A percentile compares a stretch with the other conserved stretches of the same genome.
These are phyloP conservation scores for Dicycla oo DNA, from an alignment of 2,888 invertebrate species.

Conservation along the genomic window DNA sequence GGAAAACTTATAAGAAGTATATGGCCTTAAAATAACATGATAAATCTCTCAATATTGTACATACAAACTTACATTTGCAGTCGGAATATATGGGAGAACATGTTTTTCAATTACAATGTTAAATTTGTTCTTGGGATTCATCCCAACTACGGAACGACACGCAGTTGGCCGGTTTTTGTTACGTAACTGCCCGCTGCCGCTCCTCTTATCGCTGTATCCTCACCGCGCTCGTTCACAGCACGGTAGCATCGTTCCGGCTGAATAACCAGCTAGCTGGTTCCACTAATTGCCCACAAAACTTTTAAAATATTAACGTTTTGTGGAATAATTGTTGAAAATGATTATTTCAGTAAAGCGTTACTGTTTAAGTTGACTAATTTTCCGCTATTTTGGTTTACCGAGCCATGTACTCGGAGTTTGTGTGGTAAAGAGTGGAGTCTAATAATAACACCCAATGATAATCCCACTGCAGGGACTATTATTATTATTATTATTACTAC, in stretches of 20 bases:
- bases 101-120: too few species aligned
- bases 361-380: conserved; percentile 47
- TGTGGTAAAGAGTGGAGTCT: background rate
- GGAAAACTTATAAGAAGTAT: too few species aligned
- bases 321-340: conserved; percentile 59
- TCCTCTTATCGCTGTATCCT: conserved; percentile 18
- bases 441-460: background rate
- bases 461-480: background rate
- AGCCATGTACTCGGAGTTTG: background rate
- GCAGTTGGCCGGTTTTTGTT: too few species aligned
- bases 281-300: conserved; percentile 77
- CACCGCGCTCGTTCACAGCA: conserved; percentile 55
- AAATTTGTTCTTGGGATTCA: too few species aligned
- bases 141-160: too few species aligned
- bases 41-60: too few species aligned
- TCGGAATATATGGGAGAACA: too few species aligned
- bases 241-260: conserved; percentile 69
- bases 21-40: too few species aligned
- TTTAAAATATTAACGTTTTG: conserved; percentile 74
- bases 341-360: conserved; percentile 51
- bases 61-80: too few species aligned
- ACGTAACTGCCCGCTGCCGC: conserved; percentile 8
- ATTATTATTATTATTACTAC: too few species aligned
- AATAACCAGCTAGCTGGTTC: conserved; percentile 73
- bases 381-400: conserved; percentile 20